Evolutionary conservation across 2,888 invertebrate genomes (phyloP).

Genomic region (Drosophila mercatorum): DNA sequence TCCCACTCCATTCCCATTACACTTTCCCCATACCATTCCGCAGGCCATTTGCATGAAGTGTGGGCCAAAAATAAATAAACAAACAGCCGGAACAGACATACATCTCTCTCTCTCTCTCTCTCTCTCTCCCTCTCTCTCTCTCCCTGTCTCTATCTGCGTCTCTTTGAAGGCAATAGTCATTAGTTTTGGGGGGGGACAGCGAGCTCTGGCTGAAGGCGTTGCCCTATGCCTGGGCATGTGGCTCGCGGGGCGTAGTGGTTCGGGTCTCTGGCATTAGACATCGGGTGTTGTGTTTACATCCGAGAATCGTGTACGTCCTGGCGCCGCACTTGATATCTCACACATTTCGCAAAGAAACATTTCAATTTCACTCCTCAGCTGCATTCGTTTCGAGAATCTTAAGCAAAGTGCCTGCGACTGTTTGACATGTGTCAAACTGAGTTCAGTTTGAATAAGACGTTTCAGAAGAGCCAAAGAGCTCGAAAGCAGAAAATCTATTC

Average conservation of each 20-base stretch:
- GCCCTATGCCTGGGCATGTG: conserved; percentile 48
- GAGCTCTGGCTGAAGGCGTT: conserved; percentile 42
- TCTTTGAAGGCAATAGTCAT: conserved; percentile 74
- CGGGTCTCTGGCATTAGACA: not conserved
- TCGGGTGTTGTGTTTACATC: conserved; percentile 9
- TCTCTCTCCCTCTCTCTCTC: conserved; percentile 24
- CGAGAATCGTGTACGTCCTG: conserved; percentile 32
- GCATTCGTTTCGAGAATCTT: conserved; percentile 14
- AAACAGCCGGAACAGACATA: conserved; percentile 54
- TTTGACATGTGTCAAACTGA: conserved; percentile 61
- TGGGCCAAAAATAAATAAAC: conserved; percentile 56
- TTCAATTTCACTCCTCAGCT: conserved; percentile 12
- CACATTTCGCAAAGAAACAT: conserved; percentile 51
- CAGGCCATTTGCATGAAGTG: conserved; percentile 68
- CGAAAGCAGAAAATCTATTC: not conserved
- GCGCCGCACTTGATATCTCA: conserved; percentile 58
- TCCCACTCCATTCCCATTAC: conserved; percentile 11
- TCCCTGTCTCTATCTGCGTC: conserved; percentile 16
- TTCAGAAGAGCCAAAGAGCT: not conserved
- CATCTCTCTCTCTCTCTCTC: conserved; percentile 32
- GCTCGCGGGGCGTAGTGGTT: not conserved
- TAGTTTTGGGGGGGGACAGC: conserved; percentile 63
- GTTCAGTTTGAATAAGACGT: not conserved
- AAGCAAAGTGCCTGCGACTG: conserved; percentile 53
- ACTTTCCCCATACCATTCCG: conserved; percentile 9